These are phyloP conservation scores for Sitodiplosis mosellana DNA, from an alignment of 1,140 invertebrate species.

Conservation along the genomic window DNA sequence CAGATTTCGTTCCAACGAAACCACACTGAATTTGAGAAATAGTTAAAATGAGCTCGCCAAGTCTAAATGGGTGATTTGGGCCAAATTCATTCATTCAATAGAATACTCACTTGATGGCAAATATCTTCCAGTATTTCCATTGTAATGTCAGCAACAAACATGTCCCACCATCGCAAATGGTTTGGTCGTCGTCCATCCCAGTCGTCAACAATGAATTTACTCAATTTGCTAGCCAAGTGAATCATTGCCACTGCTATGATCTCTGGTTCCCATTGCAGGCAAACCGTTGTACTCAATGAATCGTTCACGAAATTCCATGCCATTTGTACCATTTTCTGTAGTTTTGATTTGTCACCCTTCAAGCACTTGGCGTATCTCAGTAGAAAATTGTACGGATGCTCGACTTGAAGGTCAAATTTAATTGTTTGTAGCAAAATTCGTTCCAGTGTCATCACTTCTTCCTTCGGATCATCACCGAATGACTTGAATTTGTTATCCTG, in stretches of 20 bases:
- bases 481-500: conserved; percentile 65
- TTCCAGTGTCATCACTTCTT: conserved; percentile 95
- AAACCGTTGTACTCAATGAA: conserved; percentile 88
- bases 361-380: conserved; percentile 95
- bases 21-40: too few relatives aligned
- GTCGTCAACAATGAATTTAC: conserved; percentile 87
- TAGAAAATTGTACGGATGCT: conserved; percentile 91
- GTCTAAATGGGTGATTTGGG: too few relatives aligned
- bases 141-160: conserved; percentile 90
- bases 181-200: conserved; percentile 69
- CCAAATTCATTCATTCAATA: too few relatives aligned
- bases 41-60: too few relatives aligned
- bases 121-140: conserved; percentile 93
- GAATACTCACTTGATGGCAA: conserved; percentile 59
- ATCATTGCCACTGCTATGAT: conserved; percentile 95
- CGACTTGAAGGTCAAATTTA: conserved; percentile 96
- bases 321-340: conserved; percentile 97
- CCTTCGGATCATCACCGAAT: conserved; percentile 87
- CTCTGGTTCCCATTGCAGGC: conserved; percentile 97
- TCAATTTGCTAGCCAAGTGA: conserved; percentile 89
- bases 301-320: conserved; percentile 99
- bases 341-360: conserved; percentile 81
- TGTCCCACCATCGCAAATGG: conserved; percentile 93
- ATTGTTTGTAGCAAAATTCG: conserved; percentile 94
- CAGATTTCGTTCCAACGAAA: too few relatives aligned